Evolutionary conservation across 2,888 invertebrate species (phyloP).

Genomic region (Pristionchus mayeri): DNA sequence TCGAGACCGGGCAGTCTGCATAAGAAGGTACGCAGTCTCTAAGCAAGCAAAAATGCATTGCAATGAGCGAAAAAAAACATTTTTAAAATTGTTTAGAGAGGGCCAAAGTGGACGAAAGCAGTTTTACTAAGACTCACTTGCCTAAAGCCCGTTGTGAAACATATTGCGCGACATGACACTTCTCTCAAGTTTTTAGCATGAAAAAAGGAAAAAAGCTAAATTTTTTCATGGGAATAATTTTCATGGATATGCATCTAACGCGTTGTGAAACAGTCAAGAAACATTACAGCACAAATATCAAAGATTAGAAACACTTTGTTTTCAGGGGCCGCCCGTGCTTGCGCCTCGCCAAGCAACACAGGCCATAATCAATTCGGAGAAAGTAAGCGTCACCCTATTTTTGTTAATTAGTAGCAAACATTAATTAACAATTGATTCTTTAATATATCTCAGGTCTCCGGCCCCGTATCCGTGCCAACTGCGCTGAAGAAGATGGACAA

Average conservation of each 20-base stretch:
- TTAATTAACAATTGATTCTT: neutral
- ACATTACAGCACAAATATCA: too few relatives aligned
- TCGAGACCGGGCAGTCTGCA: neutral
- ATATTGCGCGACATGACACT: neutral
- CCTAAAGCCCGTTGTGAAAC: neutral
- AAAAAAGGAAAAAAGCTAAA: too few relatives aligned
- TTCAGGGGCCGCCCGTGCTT: slow-evolving; percentile 38
- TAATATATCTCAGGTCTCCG: neutral
- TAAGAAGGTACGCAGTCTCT: neutral
- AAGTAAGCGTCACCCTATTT: too few relatives aligned
- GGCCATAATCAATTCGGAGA: slow-evolving; percentile 2
- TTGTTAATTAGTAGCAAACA: neutral
- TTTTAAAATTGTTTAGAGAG: too few relatives aligned
- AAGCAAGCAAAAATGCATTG: too few relatives aligned
- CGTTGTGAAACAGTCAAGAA: too few relatives aligned
- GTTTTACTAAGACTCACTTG: too few relatives aligned
- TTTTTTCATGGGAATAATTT: too few relatives aligned
- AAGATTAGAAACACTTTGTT: too few relatives aligned
- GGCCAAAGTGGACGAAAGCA: too few relatives aligned
- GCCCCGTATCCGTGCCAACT: slow-evolving; percentile 47
- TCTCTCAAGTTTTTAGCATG: neutral
- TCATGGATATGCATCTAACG: too few relatives aligned
- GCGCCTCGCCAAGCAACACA: slow-evolving; percentile 41
- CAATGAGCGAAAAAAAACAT: too few relatives aligned
- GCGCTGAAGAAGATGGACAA: slow-evolving; percentile 61